Percentiles rank a stretch among this genome's conserved stretches.
These are phyloP conservation scores for Tiphia femorata DNA, from an alignment of 2,888 invertebrate species.

Conservation along the genomic window DNA sequence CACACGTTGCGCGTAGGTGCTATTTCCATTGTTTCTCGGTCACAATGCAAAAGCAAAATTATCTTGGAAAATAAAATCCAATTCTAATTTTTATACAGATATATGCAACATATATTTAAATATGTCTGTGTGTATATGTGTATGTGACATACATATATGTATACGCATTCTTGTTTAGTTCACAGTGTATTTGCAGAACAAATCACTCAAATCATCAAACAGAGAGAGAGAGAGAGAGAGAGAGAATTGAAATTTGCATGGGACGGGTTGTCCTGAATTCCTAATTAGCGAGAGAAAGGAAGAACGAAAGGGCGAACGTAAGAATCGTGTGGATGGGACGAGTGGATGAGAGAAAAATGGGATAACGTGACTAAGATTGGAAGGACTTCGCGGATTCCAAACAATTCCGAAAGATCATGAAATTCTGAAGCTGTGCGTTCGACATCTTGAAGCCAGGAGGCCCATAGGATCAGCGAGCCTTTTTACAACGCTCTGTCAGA, in stretches of 20 bases:
- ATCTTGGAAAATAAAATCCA: no score
- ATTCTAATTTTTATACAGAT: no score
- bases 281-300: slow-evolving; percentile 33
- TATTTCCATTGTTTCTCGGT: no score
- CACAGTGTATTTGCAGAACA: slow-evolving; percentile 28
- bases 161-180: slow-evolving; percentile 37
- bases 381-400: slow-evolving; percentile 27
- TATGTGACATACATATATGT: no score
- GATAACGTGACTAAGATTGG: slow-evolving; percentile 2
- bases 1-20: no score
- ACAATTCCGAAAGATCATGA: slow-evolving; percentile 30
- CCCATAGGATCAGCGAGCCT: slow-evolving; percentile 38
- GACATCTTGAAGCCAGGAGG: slow-evolving; percentile 39
- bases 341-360: slow-evolving; percentile 23
- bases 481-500: slow-evolving; percentile 30
- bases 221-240: slow-evolving; percentile 6
- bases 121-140: no score
- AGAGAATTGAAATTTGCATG: slow-evolving; percentile 51
- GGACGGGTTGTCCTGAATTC: slow-evolving; percentile 35
- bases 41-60: no score
- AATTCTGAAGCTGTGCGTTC: slow-evolving; percentile 36
- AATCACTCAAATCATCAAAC: slow-evolving; percentile 15
- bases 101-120: no score
- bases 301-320: slow-evolving; percentile 14
- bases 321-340: slow-evolving; percentile 19